phyloP scores from a whole-genome alignment of 1,140 invertebrate species.

The Lasioglossum albipes region DNA sequence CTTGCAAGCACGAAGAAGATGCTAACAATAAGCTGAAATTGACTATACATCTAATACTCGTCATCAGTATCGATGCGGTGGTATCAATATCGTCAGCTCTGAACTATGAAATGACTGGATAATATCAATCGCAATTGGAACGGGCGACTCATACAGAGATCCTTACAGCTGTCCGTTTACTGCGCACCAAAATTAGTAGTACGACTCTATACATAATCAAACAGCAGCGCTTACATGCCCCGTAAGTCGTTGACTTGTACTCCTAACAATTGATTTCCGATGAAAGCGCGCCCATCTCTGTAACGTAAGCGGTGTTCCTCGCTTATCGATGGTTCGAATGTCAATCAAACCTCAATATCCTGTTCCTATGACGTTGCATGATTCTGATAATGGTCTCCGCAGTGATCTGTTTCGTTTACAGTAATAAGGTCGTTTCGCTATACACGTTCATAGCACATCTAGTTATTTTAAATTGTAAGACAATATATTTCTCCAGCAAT shows the following conservation, averaged over 20 bases:
- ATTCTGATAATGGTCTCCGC: neutral
- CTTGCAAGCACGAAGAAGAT: too few species aligned
- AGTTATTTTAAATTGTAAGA: too few species aligned
- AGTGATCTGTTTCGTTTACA: neutral
- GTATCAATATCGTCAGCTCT: too few species aligned
- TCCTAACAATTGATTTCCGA: neutral
- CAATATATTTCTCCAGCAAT: too few species aligned
- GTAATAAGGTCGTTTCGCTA: too few species aligned
- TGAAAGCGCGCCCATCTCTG: neutral
- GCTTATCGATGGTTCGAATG: neutral
- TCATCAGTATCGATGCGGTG: too few species aligned
- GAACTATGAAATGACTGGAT: neutral
- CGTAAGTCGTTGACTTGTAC: neutral
- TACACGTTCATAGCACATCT: too few species aligned
- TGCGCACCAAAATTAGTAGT: conserved; percentile 4
- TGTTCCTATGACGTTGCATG: neutral
- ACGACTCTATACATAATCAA: neutral
- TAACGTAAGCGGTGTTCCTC: neutral
- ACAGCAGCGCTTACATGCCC: neutral
- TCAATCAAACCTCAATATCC: neutral
- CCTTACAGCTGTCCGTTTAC: neutral
- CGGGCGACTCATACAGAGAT: neutral
- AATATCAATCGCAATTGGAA: neutral
- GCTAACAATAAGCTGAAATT: too few species aligned
- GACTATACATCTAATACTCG: too few species aligned